Evolutionary conservation across 2,888 invertebrate genomes (phyloP), one percentile per base, ranked within the genome.

Genomic region (Harpagoxenus sublaevis): DNA sequence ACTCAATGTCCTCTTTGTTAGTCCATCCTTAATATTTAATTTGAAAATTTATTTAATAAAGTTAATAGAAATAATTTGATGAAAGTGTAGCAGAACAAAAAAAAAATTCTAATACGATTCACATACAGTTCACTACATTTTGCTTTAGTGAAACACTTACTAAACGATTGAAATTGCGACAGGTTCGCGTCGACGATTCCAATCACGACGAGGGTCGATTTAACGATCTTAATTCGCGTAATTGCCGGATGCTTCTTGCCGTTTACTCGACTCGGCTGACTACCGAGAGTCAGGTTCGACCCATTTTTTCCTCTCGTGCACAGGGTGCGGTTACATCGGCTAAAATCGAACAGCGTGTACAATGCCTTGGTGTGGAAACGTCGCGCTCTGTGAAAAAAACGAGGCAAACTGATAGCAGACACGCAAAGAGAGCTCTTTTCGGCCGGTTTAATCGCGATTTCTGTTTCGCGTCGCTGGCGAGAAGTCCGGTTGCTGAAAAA

Each of bases 261-360:
- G 15, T 55, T n/a, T 68, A 23, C 15, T 48, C 45, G 4, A n/a
- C 42, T 74, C 31, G 45, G 5, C 42, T 31, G 12, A 70, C 10
- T n/a, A n/a, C 5, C 42, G 31, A 45, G 39, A 28, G n/a, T 31
- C 73, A n/a, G 73, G 53, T 71, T 57, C 87, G 89, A 89, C 89
- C 92, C 85, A 90, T 89, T 91, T 92, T 84, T 88, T 83, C 62
- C 28, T 53, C 42, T 53, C 42, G 3, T 31, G 42, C 45, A 79
- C 82, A 88, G 90, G 92, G 93, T 79, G 93, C 88, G 92, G 91
- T 87, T 83, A 65, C 51, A n/a, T 62, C 10, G 53, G 84, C 74
- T 84, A 63, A 82, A 87, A 75, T 84, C 89, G 85, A 85, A 85
- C 75, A 45, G 4, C 51, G 71, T 57, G 74, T 85, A 66, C 65